phyloP scores from a whole-genome alignment of 2,888 invertebrate genomes.

The Enchytraeus crypticus region DNA sequence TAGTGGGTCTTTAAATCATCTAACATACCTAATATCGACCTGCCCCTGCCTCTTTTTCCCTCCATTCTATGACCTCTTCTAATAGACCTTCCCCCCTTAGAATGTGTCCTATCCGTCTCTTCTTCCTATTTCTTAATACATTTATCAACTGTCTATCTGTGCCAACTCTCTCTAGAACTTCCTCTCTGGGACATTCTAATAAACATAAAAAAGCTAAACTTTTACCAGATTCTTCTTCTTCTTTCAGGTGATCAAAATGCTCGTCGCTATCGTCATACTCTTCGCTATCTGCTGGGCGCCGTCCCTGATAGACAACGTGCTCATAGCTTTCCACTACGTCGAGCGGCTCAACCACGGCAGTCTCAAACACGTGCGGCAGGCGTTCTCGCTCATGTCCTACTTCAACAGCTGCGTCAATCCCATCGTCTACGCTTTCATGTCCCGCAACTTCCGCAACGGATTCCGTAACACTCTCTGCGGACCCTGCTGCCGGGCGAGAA shows the following conservation, averaged over 20 bases:
- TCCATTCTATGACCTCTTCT: too few species aligned
- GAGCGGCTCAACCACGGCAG: constrained; percentile 52
- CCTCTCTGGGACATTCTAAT: too few species aligned
- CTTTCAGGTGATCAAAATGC: constrained; percentile 63
- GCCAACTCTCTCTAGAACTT: too few species aligned
- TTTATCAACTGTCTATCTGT: too few species aligned
- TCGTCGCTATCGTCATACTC: constrained; percentile 61
- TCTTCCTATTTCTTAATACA: too few species aligned
- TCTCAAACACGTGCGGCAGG: constrained; percentile 57
- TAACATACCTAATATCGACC: too few species aligned
- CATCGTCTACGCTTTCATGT: constrained; percentile 67
- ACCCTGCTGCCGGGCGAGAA: not conserved
- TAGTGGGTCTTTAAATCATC: too few species aligned
- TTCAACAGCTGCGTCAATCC: constrained; percentile 67
- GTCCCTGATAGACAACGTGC: constrained; percentile 58
- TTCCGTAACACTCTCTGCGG: constrained; percentile 32
- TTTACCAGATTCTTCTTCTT: constrained; percentile 3
- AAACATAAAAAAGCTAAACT: too few species aligned
- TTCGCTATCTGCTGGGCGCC: constrained; percentile 66
- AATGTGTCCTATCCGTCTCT: too few species aligned
- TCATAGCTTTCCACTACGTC: constrained; percentile 57
- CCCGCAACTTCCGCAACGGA: constrained; percentile 58
- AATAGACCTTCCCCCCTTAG: too few species aligned
- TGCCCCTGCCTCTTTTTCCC: too few species aligned
- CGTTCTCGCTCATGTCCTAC: constrained; percentile 61